Evolutionary conservation across 2,888 invertebrate species (phyloP).

Genomic region (Chalcis sispes): DNA sequence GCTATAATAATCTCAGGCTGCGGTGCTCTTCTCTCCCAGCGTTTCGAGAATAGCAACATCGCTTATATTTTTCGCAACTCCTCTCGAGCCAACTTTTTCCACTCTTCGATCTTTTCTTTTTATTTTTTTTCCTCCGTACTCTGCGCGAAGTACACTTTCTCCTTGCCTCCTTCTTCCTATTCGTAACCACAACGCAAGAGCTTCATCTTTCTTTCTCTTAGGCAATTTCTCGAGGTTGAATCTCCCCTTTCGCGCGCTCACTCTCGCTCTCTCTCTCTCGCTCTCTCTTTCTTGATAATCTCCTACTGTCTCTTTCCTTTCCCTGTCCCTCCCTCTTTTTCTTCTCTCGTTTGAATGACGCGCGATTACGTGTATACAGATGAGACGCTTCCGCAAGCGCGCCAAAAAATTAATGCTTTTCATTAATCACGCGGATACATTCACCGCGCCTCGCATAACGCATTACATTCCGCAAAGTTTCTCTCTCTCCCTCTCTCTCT

Average conservation of each 20-base stretch:
- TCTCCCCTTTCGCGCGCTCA: constrained; percentile 30
- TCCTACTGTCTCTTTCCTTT: too few species aligned
- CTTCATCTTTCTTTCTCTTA: constrained; percentile 36
- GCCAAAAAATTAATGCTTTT: constrained; percentile 67
- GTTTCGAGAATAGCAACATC: constrained; percentile 45
- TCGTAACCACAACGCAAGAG: not conserved
- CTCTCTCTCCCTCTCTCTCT: too few species aligned
- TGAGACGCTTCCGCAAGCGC: not conserved
- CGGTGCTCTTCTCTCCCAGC: constrained; percentile 3
- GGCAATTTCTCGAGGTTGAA: constrained; percentile 44
- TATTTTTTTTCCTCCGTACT: not conserved
- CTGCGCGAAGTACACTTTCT: not conserved
- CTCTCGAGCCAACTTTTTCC: not conserved
- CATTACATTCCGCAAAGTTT: constrained; percentile 43
- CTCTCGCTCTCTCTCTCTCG: constrained; percentile 41
- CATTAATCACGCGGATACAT: constrained; percentile 69
- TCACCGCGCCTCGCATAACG: constrained; percentile 50
- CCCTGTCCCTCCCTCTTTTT: too few species aligned
- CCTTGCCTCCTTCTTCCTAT: not conserved
- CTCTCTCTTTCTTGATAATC: not conserved
- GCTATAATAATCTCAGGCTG: constrained; percentile 41
- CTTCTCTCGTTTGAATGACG: not conserved
- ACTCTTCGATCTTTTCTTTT: constrained; percentile 8
- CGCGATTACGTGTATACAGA: not conserved
- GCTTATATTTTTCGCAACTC: constrained; percentile 37